A percentile compares a stretch with the other conserved stretches of the same genome.
These are phyloP conservation scores for Turnix velox DNA, from an alignment of 2,113 vertebrate genomes.

Conservation along the genomic window DNA sequence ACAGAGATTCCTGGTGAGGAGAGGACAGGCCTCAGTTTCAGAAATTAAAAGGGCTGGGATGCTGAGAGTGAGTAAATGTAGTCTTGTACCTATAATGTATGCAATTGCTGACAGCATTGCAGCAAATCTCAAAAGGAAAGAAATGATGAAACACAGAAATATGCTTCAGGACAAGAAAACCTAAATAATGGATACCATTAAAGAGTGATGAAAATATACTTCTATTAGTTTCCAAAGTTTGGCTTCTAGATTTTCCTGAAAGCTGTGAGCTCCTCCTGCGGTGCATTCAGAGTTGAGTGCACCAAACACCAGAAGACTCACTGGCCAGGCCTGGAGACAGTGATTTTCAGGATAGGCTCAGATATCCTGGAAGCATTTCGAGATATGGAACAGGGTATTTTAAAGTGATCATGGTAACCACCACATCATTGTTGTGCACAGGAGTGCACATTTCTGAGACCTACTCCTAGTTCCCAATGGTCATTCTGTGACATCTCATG, in stretches of 20 bases:
- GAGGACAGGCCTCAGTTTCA: neutral
- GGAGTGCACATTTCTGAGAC: neutral
- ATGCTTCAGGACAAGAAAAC: neutral
- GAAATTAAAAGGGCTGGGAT: neutral
- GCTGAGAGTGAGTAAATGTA: neutral
- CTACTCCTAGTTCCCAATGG: rapidly evolving
- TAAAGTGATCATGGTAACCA: neutral
- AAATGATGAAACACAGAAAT: neutral
- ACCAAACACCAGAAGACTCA: neutral
- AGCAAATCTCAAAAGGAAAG: neutral
- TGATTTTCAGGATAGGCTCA: neutral
- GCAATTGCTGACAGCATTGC: neutral
- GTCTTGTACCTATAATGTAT: neutral
- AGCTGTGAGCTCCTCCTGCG: neutral
- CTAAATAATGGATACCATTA: neutral
- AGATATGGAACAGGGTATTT: neutral
- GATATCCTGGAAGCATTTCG: neutral
- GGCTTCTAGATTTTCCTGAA: neutral
- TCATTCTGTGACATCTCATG: neutral
- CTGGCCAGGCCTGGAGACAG: neutral
- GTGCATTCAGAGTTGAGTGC: neutral
- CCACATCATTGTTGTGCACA: neutral
- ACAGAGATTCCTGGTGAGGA: neutral
- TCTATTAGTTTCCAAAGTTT: neutral
- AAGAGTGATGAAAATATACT: neutral